These are phyloP conservation scores for Tethea ocularis DNA, from an alignment of 2,888 invertebrate genomes.

Conservation along the genomic window DNA sequence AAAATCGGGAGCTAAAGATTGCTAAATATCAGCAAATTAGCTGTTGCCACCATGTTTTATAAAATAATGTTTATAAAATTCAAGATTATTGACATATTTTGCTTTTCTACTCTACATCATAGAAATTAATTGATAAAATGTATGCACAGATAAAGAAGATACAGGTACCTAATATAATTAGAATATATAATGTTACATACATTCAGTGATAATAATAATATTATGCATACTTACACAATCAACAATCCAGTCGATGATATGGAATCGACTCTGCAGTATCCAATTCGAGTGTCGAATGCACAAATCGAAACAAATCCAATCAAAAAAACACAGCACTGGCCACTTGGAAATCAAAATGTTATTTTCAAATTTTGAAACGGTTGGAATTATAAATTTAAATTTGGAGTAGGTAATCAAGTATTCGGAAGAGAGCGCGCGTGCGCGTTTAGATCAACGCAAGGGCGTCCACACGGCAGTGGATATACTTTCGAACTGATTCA, in stretches of 20 bases:
- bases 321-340: conserved; percentile 64
- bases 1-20: no score
- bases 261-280: conserved; percentile 43
- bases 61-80: no score
- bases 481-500: conserved; percentile 76
- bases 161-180: no score
- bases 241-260: conserved; percentile 59
- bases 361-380: conserved; percentile 37
- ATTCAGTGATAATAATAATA: background rate
- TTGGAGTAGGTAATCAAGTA: conserved; percentile 53
- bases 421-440: conserved; percentile 52
- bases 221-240: conserved; percentile 65
- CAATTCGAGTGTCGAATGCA: conserved; percentile 52
- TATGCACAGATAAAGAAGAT: no score
- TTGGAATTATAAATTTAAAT: conserved; percentile 48
- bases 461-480: conserved; percentile 67
- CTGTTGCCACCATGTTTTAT: no score
- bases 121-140: no score
- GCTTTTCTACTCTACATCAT: no score
- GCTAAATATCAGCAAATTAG: no score
- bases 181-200: background rate
- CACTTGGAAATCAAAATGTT: conserved; percentile 42
- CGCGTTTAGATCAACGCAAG: conserved; percentile 38
- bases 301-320: conserved; percentile 53
- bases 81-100: no score